Base-by-base conservation (phyloP, 2,888 invertebrate species). In the Diloba caeruleocephala region DNA sequence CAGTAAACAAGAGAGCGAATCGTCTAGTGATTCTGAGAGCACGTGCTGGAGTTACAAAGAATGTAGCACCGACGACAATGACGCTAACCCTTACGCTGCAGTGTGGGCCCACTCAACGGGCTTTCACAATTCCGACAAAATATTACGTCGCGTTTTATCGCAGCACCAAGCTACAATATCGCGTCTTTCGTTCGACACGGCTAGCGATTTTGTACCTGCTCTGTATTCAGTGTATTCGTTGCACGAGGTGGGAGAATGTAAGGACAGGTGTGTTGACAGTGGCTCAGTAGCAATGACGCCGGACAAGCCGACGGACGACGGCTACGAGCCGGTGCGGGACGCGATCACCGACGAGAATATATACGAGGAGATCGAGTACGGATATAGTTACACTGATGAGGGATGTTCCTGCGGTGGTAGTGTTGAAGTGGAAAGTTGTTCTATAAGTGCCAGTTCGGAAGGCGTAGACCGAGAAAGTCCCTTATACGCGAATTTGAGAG, bases 1-100 rank as follows among this genome's bases (percentile, higher is more conserved):
- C 41, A 69, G 51, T 28, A 75, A 79, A 15, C 72, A 78, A 2
- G 73, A 82, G 36, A 68, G 59, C 10, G 80, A 83, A 10, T 82
- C 89, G 0, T 89, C 88, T 29, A 90, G 87, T 57, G 92, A 92
- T 57, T 91, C 92, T 0, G 90, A 82, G 44, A 93, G 91, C 78
- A 92, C 92, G 21, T 89, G 91, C 52, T 93, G 93, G 93, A 92
- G 92, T 50, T 93, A 93, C 78, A 89, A 91, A 67, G 92, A 90
- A 57, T 91, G 92, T 60, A 87, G 79, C 43, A 77, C 79, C 2
- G 89, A 88, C 38, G 79, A 80, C 7, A 87, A 85, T 26, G 85
- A 86, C 15, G 58, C 64, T 0, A 84, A 84, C 64, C 82, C 87
- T 17, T 94, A 94, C 78, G 88, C 90, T 2, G 86, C 79, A 1